These are phyloP conservation scores for Drosophila meridiana DNA, from an alignment of 2,888 invertebrate species.

Conservation along the genomic window DNA sequence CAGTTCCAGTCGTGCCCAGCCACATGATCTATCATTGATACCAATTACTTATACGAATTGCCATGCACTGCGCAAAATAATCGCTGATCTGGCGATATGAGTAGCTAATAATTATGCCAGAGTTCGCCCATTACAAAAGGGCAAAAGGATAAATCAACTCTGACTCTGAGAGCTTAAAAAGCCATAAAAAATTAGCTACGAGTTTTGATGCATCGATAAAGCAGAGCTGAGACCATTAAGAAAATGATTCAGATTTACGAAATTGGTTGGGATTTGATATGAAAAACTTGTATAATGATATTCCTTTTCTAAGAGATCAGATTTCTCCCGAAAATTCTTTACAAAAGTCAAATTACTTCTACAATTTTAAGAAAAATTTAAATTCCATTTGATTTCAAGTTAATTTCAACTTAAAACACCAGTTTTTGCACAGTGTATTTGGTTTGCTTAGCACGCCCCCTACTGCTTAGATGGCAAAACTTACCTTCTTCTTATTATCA, in stretches of 20 bases:
- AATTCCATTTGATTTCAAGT: background rate
- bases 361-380: background rate
- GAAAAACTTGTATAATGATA: background rate
- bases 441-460: constrained; percentile 27
- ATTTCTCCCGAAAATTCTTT: too few relatives aligned
- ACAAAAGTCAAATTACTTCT: background rate
- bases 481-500: constrained; percentile 93
- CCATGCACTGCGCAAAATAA: constrained; percentile 37
- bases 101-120: background rate
- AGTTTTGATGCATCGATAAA: background rate
- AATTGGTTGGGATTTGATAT: background rate
- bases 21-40: constrained; percentile 55
- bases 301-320: background rate
- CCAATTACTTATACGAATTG: constrained; percentile 47
- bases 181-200: constrained; percentile 9
- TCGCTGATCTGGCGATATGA: constrained; percentile 1
- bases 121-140: background rate
- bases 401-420: background rate
- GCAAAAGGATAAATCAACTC: background rate
- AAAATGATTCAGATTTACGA: background rate
- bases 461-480: constrained; percentile 56
- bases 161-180: constrained; percentile 8
- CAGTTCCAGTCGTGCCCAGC: constrained; percentile 43
- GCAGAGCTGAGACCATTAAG: background rate
- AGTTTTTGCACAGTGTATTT: constrained; percentile 33